These are phyloP conservation scores for Nymphalis polychloros DNA, from an alignment of 2,888 invertebrate genomes.

Conservation along the genomic window DNA sequence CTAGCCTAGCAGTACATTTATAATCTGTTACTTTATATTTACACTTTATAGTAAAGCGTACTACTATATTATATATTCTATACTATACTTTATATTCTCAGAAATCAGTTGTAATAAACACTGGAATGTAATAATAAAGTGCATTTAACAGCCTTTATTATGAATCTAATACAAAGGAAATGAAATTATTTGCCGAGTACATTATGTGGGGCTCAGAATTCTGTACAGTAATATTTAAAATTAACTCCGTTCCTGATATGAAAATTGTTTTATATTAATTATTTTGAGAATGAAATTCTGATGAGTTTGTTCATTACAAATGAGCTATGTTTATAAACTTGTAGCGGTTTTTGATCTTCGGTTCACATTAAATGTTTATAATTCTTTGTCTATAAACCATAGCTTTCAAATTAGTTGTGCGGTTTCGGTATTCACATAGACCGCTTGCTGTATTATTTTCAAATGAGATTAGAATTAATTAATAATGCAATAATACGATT, in stretches of 20 bases:
- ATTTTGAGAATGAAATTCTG: conserved; percentile 4
- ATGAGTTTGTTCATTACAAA: background rate
- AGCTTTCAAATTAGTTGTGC: too few species aligned
- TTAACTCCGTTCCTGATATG: conserved; percentile 6
- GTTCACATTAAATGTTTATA: background rate
- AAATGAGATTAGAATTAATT: too few species aligned
- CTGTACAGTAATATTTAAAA: conserved; percentile 15
- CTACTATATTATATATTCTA: too few species aligned
- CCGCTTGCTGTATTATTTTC: too few species aligned
- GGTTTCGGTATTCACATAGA: too few species aligned
- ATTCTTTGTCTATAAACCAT: too few species aligned
- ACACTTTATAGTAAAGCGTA: background rate
- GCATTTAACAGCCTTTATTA: background rate
- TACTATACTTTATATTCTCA: too few species aligned
- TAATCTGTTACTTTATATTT: background rate
- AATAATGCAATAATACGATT: too few species aligned
- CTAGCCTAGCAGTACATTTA: too few species aligned
- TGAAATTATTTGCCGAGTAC: conserved; percentile 13
- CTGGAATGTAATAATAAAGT: background rate
- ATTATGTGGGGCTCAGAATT: background rate
- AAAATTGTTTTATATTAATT: conserved; percentile 7
- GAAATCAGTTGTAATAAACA: background rate
- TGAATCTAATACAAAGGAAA: conserved; percentile 7
- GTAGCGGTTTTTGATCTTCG: background rate
- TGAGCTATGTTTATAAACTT: background rate